Evolutionary conservation across 2,797 vertebrate genomes (phyloP), one percentile per base, ranked within the genome.

Genomic region (Poecilia gillii): DNA sequence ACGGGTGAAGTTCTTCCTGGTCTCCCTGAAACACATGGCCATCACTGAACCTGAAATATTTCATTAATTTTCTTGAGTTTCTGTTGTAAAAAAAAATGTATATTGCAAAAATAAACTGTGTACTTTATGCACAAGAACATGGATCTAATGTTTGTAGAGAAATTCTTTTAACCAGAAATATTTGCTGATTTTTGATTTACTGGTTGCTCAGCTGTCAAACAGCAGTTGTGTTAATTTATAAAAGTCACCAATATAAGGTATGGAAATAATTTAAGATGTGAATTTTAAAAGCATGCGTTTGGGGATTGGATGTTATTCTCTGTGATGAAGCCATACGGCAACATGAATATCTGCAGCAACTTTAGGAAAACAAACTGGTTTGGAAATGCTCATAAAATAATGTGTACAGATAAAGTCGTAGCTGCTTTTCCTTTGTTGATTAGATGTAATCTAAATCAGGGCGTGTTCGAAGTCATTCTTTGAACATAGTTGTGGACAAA

Each of bases 1-100:
- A 98, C 97, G 0, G 97, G 96, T 33, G 96, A 98, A 93, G 92
- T 96, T 90, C 71, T 98, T 91, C 96, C 96, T 84, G 94, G 94
- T 86, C 85, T 98, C 75, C 96, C 96, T 49, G 95, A 95, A 77
- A 87, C 55, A 49, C 94, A 95, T 76, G 86, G 91, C 59, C 97
- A 97, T 92, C 96, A 98, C 76, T 98, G 91, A 96, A 93, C 89
- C 82, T 88, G 87, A 93, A 84, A 95, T 76, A 81, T 94, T 94
- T 90, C 74, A 84, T 55, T 72, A 46, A 75, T 75, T 77, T 83
- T 72, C 71, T 53, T 77, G 73, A 86, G 20, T 85, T 78, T 84
- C 71, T 90, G 83, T 90, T 95, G 93, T 94, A 93, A 92, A 95
- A 94, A 93, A 47, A 51, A 23, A 8, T 0, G 86, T 91, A 95